Percentiles rank a stretch among this genome's conserved stretches.
Conservation (phyloP, 2,113 vertebrate genomes). For the Tonatia bakeri region DNA sequence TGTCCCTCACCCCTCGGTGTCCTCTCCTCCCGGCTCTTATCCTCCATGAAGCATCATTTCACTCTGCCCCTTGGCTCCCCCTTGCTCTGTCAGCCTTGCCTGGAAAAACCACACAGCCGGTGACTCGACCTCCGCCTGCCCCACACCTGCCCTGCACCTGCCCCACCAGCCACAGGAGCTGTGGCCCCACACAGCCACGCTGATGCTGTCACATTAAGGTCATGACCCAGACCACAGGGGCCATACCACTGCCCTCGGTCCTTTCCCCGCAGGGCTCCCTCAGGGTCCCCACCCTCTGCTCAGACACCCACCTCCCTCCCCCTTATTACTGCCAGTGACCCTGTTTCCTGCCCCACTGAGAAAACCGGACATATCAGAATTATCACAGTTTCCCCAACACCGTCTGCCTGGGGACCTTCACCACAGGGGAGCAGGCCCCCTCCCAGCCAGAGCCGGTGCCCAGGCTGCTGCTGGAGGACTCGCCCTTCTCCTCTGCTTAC, state of each 20-base stretch:
- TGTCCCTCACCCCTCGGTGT: too few species aligned
- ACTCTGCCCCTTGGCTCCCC: not conserved
- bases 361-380: not conserved
- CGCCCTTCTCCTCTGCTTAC: too few species aligned
- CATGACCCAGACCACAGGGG: not conserved
- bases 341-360: not conserved
- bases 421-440: not conserved
- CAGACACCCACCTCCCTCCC: not conserved
- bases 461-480: too few species aligned
- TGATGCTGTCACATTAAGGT: not conserved
- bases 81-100: not conserved
- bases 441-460: too few species aligned
- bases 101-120: not conserved
- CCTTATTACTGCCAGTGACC: not conserved
- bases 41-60: not conserved
- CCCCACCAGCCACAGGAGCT: not conserved
- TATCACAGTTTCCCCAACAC: not conserved
- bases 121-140: too few species aligned
- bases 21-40: not conserved
- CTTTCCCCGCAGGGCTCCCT: not conserved
- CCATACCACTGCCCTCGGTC: accelerated
- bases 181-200: not conserved
- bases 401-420: not conserved
- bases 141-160: not conserved
- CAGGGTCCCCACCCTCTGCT: not conserved